These are phyloP conservation scores for Leistus spinibarbis DNA, from an alignment of 2,888 invertebrate species.

Conservation along the genomic window DNA sequence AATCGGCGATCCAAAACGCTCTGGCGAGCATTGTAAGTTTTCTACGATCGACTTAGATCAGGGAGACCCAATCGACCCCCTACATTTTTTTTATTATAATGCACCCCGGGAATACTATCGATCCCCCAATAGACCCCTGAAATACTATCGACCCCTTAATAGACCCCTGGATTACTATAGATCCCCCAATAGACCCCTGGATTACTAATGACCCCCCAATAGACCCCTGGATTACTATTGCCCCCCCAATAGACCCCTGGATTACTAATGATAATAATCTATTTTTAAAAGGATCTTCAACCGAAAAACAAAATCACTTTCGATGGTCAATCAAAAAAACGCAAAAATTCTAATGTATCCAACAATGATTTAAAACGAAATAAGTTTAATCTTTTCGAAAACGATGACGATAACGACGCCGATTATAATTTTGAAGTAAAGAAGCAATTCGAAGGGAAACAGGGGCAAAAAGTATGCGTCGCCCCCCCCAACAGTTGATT, in stretches of 20 bases:
- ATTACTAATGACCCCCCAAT: neutral
- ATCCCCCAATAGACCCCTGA: too few species aligned
- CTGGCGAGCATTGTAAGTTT: conserved; percentile 66
- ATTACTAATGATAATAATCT: conserved; percentile 16
- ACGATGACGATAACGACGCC: conserved; percentile 60
- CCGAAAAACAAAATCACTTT: conserved; percentile 69
- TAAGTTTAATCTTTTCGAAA: conserved; percentile 44
- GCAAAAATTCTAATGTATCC: conserved; percentile 34
- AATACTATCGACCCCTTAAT: neutral
- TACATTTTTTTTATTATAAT: too few species aligned
- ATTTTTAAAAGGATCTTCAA: conserved; percentile 59
- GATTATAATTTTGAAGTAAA: conserved; percentile 67
- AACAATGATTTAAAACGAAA: conserved; percentile 43
- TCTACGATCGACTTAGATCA: neutral
- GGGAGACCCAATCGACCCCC: neutral
- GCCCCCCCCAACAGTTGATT: conserved; percentile 32
- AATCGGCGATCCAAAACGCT: conserved; percentile 68
- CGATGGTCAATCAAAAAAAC: conserved; percentile 55
- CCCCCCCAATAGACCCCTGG: too few species aligned
- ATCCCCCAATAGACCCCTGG: too few species aligned
- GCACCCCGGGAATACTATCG: too few species aligned
- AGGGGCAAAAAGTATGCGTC: conserved; percentile 68
- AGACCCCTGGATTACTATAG: too few species aligned
- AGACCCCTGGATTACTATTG: too few species aligned
- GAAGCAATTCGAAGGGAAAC: conserved; percentile 69